A percentile compares a stretch with the other conserved stretches of the same genome.
Conservation (phyloP, 2,888 invertebrate genomes). For the Halictus quadricinctus region DNA sequence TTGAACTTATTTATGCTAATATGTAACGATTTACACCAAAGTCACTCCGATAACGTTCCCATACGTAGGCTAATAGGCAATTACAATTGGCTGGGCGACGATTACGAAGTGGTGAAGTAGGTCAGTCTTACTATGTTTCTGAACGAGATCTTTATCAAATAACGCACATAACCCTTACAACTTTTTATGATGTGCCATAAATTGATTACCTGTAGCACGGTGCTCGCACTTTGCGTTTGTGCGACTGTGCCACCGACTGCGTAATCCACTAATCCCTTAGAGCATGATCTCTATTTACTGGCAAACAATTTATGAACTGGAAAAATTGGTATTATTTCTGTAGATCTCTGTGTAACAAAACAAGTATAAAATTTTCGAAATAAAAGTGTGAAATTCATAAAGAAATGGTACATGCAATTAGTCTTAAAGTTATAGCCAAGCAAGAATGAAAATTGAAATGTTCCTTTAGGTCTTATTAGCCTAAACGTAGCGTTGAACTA, state of each 20-base stretch:
- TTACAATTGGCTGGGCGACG: slow-evolving; percentile 62
- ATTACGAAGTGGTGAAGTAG: slow-evolving; percentile 61
- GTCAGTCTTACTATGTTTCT: slow-evolving; percentile 44
- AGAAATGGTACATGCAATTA: background rate
- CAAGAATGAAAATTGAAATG: background rate
- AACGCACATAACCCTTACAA: slow-evolving; percentile 43
- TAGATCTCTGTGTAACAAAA: background rate
- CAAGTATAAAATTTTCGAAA: background rate
- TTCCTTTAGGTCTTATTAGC: too few relatives aligned
- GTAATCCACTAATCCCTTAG: background rate
- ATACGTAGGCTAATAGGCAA: slow-evolving; percentile 63
- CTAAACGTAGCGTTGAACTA: background rate
- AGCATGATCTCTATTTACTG: background rate
- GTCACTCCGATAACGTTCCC: slow-evolving; percentile 67
- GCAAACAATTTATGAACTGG: background rate
- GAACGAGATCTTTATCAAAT: slow-evolving; percentile 49
- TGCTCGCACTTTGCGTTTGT: background rate
- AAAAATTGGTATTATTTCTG: background rate
- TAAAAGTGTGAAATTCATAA: too few relatives aligned
- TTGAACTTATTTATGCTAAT: slow-evolving; percentile 77
- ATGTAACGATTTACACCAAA: slow-evolving; percentile 69
- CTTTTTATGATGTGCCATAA: slow-evolving; percentile 44
- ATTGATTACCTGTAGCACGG: slow-evolving; percentile 25
- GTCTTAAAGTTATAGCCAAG: background rate
- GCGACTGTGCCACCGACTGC: background rate